Conservation (phyloP, 2,888 invertebrate species). For the Elegia similella region DNA sequence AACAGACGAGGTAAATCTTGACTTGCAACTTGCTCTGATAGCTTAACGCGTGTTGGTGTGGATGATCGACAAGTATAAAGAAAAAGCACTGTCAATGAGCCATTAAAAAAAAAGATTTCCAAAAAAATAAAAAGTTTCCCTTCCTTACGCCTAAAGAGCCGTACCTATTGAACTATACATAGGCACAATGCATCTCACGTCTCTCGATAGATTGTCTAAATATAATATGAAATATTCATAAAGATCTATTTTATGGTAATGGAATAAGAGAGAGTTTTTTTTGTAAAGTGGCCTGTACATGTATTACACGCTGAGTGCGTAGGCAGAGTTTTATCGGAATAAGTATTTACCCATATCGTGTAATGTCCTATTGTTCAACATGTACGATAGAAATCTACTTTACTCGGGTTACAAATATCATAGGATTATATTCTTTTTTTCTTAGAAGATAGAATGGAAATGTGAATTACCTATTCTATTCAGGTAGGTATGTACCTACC, state of each 20-base stretch:
- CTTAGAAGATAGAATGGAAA: constrained; percentile 26
- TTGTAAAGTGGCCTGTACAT: neutral
- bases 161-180: no score
- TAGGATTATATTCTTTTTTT: constrained; percentile 33
- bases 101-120: no score
- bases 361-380: constrained; percentile 58
- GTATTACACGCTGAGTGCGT: constrained; percentile 43
- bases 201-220: neutral
- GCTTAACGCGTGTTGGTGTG: no score
- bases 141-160: no score
- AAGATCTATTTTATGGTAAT: constrained; percentile 3
- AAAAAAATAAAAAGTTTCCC: no score
- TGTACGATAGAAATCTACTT: constrained; percentile 47
- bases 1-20: constrained; percentile 26
- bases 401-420: constrained; percentile 49
- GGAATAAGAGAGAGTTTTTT: constrained; percentile 4
- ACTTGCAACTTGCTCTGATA: no score
- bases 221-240: constrained; percentile 4
- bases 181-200: neutral
- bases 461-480: no score
- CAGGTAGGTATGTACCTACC: neutral
- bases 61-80: no score
- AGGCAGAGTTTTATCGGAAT: constrained; percentile 51
- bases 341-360: constrained; percentile 33
- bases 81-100: no score